Conservation (phyloP, 2,113 vertebrate genomes). For the Paradisaea rubra region DNA sequence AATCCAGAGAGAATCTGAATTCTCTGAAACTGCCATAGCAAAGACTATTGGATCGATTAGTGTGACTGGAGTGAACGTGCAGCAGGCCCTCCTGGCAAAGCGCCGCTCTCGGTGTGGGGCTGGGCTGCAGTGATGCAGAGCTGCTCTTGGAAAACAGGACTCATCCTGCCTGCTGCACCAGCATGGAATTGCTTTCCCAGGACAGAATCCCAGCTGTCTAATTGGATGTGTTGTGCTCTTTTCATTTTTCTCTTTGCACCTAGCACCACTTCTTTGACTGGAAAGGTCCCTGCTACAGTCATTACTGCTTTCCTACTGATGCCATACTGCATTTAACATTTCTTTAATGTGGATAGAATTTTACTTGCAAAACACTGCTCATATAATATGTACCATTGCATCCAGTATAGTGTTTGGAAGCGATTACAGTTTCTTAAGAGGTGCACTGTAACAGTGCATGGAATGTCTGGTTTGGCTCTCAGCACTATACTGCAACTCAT, state of each 20-base stretch:
- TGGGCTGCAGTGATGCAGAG: background rate
- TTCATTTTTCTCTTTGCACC: background rate
- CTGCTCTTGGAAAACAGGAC: background rate
- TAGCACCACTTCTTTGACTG: background rate
- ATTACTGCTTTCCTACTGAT: background rate
- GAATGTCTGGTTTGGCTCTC: background rate
- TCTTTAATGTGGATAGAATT: background rate
- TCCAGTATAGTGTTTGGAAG: background rate
- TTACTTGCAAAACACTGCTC: background rate
- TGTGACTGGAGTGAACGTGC: background rate
- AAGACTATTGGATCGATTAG: background rate
- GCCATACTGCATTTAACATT: background rate
- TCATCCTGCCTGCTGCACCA: background rate
- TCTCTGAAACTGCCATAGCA: background rate
- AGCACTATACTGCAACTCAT: background rate
- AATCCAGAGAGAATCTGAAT: background rate
- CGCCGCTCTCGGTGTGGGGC: fast-evolving
- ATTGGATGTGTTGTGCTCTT: background rate
- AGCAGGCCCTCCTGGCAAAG: background rate
- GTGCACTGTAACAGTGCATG: background rate
- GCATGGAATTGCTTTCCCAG: background rate
- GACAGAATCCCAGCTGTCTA: background rate
- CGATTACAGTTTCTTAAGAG: background rate
- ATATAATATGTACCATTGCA: background rate
- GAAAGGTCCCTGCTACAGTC: background rate